Conservation (phyloP, 2,113 vertebrate genomes). For the Colinus virginianus region DNA sequence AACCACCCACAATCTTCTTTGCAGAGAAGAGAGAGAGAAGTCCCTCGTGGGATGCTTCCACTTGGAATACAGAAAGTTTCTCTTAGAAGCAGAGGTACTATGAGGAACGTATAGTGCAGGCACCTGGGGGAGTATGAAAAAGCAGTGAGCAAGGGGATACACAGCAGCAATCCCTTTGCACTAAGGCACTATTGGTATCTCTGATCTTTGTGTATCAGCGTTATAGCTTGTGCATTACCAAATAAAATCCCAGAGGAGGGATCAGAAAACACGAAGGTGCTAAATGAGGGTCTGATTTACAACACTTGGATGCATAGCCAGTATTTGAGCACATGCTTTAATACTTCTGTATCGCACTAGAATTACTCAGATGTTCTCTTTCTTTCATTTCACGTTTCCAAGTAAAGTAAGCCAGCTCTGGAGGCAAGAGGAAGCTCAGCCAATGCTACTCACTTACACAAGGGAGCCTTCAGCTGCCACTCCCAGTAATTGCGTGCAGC, state of each 20-base stretch:
- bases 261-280: accelerated
- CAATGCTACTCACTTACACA: neutral
- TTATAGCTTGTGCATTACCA: neutral
- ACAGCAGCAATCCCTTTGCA: neutral
- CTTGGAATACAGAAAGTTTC: neutral
- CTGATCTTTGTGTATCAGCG: neutral
- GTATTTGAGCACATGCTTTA: neutral
- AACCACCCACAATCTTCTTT: neutral
- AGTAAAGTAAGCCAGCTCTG: neutral
- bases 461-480: neutral
- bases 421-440: neutral
- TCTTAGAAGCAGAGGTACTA: neutral
- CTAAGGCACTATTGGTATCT: neutral
- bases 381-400: accelerated
- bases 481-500: neutral
- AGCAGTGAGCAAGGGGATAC: neutral
- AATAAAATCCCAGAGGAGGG: neutral
- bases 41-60: neutral
- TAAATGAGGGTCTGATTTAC: neutral
- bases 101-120: neutral
- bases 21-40: neutral
- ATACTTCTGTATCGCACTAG: neutral
- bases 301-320: neutral
- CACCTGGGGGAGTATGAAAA: neutral
- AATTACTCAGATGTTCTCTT: neutral